Evolutionary conservation across 2,797 vertebrate genomes (phyloP), one percentile per base, ranked within the genome.

Genomic region (Urocyon cinereoargenteus): DNA sequence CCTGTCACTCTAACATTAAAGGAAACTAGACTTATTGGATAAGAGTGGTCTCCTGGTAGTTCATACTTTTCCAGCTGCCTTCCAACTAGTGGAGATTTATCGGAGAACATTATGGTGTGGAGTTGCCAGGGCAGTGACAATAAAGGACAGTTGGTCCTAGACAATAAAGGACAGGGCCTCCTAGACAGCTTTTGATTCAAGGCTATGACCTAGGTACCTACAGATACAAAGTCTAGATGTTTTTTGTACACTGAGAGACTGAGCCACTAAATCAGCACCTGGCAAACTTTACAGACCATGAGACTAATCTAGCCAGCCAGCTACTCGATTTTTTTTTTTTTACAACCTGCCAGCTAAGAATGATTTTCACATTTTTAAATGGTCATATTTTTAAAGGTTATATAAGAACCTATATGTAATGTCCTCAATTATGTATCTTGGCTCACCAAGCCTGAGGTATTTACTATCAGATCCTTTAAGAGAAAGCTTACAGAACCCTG

Each of bases 311-410:
- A 93, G 51, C 55, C 31, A 59, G 61, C 34, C 31, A 59, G 61
- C 34, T 45, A 87, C 36, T 19, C 21, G 28, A 40, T 36, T 72
- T 12, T 8, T 13, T 45, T 24, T 11, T 88, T 93, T 70, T 84
- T 28, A 62, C 10, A 82, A 26, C 51, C 87, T 57, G 7, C 13
- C 49, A 59, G 36, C 24, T 55, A 92, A 91, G 24, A 89, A 61
- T 49, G 9, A 79, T 49, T 88, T 72, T 81, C 53, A 95, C 19
- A 85, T 31, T 87, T 90, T 94, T 51, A 70, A 78, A 72, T 36
- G 49, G 66, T 49, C 78, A 51, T 34, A 81, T 45, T 81, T 88
- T 91, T 91, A 89, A 55, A 19, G 68, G 45, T 59, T 53, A 72
- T 53, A 2, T 70, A 91, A 85, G 36, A 59, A 49, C 6, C 83